A percentile compares a stretch with the other conserved stretches of the same genome.
Conservation (phyloP, 2,797 vertebrate species). For the Parotocinclus haroldoi region DNA sequence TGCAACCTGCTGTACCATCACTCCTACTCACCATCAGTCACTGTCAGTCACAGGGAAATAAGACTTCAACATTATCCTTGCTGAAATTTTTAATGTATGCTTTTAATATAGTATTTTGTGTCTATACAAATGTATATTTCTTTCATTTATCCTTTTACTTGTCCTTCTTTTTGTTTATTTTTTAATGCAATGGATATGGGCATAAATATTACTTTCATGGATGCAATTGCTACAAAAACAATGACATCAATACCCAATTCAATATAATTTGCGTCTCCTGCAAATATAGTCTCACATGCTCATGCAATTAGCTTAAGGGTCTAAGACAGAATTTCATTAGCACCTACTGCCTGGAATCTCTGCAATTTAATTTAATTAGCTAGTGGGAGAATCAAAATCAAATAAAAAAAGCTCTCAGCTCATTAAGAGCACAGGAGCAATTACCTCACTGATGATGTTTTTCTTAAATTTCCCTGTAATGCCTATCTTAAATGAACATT, state of each 20-base stretch:
- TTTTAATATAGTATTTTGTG: too few species aligned
- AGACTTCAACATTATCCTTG: too few species aligned
- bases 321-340: slow-evolving; percentile 38
- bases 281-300: slow-evolving; percentile 32
- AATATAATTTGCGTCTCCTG: slow-evolving; percentile 30
- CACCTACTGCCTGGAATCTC: slow-evolving; percentile 44
- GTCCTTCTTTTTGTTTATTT: too few species aligned
- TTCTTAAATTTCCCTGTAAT: slow-evolving; percentile 29
- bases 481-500: slow-evolving; percentile 14
- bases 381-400: slow-evolving; percentile 37
- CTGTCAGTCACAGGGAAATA: too few species aligned
- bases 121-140: too few species aligned
- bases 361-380: slow-evolving; percentile 48
- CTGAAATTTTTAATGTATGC: too few species aligned
- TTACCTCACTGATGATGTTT: slow-evolving; percentile 27
- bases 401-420: slow-evolving; percentile 44
- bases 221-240: slow-evolving; percentile 24
- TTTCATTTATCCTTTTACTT: too few species aligned
- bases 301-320: slow-evolving; percentile 40
- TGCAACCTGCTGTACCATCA: too few species aligned
- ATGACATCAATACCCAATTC: slow-evolving; percentile 33
- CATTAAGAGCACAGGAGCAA: slow-evolving; percentile 33
- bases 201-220: background rate
- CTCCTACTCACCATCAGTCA: too few species aligned
- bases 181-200: background rate